Base-by-base conservation (phyloP, 2,888 invertebrate species). In the Parelbella ahira region DNA sequence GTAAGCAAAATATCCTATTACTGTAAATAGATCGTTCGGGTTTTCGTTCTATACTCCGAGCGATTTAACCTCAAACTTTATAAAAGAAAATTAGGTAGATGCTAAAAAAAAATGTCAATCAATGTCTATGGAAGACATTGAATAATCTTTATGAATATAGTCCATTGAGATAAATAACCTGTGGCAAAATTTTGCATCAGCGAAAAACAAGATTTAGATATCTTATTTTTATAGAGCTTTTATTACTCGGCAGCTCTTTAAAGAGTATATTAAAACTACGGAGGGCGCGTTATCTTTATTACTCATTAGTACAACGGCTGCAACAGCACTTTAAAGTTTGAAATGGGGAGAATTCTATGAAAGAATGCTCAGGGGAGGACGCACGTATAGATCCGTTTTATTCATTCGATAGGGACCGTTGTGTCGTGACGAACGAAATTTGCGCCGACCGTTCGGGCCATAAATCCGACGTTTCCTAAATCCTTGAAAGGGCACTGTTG, bases 381-480 rank as follows among this genome's bases (percentile, higher is more conserved):
- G 58, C 50, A 47, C 56, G 52, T 63, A 59, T 59, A 53, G 62
- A 64, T 69, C 52, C 54, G 51, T 51, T 61, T 68, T 68, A 68
- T 70, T 67, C 67, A 72, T 71, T 63, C 72, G 68, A 74, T 72
- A 68, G 62, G 57, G 61, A 64, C 61, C 60, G 55, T 63, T 67
- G 58, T 70, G 65, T 61, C 72, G 68, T 70, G 74, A 72, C 72
- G 66, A 68, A 73, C 67, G 56, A 67, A 82, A 75, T 77, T 79
- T 74, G 68, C 66, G 52, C 64, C 65, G 64, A 68, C 72, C 72
- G 68, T 73, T 74, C 62, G 58, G 60, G 62, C 64, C 66, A 77
- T 81, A 82, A 81, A 83, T 81, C 69, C 66, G 60, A 67, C 64
- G 69, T 68, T 70, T 71, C 68, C 76, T 69, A 76, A 83, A 83